phyloP scores from a whole-genome alignment of 2,797 vertebrate genomes.

The Tympanoctomys barrerae region DNA sequence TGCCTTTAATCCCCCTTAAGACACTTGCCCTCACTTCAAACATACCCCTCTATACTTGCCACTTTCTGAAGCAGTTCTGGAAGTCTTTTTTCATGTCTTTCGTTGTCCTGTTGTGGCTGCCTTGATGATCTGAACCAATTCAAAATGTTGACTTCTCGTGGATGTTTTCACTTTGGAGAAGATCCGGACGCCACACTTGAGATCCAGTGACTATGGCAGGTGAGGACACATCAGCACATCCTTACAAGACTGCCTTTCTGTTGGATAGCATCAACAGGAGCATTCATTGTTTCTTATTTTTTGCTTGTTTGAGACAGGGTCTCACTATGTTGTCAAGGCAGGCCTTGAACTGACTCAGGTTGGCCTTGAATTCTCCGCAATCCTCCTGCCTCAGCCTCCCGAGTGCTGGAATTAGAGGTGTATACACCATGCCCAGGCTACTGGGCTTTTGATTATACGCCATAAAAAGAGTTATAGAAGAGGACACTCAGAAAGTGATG shows the following conservation, averaged over 20 bases:
- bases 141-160: not conserved
- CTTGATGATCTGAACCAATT: not conserved
- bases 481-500: not conserved
- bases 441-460: not conserved
- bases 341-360: not conserved
- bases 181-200: not conserved
- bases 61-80: not conserved
- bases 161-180: not conserved
- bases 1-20: not conserved
- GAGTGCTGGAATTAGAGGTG: not conserved
- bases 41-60: not conserved
- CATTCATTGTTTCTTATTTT: not conserved
- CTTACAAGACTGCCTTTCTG: not conserved
- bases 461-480: not conserved
- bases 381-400: not conserved
- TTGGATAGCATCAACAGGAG: not conserved
- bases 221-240: not conserved
- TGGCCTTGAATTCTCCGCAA: not conserved
- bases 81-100: not conserved
- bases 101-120: not conserved
- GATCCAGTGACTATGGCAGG: not conserved
- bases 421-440: not conserved
- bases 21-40: not conserved
- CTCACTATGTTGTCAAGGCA: not conserved
- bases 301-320: not conserved